phyloP scores from a whole-genome alignment of 1,140 invertebrate genomes.

The Leguminivora glycinivorella region DNA sequence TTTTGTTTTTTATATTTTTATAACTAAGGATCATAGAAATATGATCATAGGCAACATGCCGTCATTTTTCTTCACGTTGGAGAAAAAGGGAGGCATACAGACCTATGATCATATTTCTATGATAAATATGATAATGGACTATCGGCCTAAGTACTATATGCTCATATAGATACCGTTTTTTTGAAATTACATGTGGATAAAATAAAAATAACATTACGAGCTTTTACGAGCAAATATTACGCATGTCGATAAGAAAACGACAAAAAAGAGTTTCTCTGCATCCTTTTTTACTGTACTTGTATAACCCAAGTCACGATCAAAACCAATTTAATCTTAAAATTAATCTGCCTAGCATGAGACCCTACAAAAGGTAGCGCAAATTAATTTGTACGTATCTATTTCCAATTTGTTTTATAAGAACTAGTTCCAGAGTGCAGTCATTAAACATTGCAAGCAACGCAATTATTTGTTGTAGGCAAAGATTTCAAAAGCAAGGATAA shows the following conservation, averaged over 20 bases:
- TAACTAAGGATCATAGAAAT: no score
- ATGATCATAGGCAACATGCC: no score
- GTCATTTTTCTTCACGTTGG: no score
- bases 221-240: no score
- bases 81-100: no score
- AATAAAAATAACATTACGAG: not conserved
- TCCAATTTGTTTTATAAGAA: constrained; percentile 17
- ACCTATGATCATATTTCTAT: no score
- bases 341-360: not conserved
- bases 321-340: constrained; percentile 43
- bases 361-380: not conserved
- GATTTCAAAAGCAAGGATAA: no score
- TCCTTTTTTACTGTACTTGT: not conserved
- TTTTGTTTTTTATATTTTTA: not conserved
- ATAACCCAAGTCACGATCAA: constrained; percentile 30
- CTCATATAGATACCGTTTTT: no score
- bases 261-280: not conserved
- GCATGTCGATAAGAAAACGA: no score
- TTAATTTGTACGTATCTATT: constrained; percentile 1
- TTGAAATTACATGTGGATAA: not conserved
- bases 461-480: constrained; percentile 10
- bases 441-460: constrained; percentile 20
- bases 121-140: no score
- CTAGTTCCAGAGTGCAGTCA: constrained; percentile 10
- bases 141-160: no score